These are phyloP conservation scores for Benthosema pterotum DNA, from an alignment of 2,797 vertebrate genomes.

Conservation along the genomic window DNA sequence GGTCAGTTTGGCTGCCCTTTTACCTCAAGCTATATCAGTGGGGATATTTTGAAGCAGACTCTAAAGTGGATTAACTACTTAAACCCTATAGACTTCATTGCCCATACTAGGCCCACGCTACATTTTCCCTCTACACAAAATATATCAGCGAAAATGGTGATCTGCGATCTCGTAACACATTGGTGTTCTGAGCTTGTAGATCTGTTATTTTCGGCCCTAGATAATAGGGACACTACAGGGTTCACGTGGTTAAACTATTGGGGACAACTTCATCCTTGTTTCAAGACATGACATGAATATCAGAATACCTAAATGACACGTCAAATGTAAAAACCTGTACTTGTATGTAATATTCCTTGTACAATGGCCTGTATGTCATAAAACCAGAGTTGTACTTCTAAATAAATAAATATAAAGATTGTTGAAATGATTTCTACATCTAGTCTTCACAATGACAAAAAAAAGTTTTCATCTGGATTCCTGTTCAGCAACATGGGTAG, in stretches of 20 bases:
- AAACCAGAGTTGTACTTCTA: constrained; percentile 69
- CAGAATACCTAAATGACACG: constrained; percentile 41
- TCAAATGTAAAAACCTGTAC: constrained; percentile 65
- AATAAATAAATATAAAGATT: constrained; percentile 67
- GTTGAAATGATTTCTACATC: constrained; percentile 30
- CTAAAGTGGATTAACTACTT: constrained; percentile 16
- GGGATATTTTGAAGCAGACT: constrained; percentile 16
- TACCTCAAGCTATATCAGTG: constrained; percentile 29
- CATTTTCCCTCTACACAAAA: no score
- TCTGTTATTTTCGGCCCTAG: no score
- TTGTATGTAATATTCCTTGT: constrained; percentile 71
- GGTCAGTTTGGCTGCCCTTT: background rate
- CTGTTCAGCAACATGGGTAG: no score
- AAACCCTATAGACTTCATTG: no score
- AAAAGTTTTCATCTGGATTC: no score
- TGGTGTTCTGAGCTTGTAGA: no score
- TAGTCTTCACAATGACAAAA: no score
- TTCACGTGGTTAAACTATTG: constrained; percentile 9
- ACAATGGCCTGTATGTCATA: constrained; percentile 68
- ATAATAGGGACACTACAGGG: no score
- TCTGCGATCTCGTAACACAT: no score
- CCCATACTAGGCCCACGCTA: no score
- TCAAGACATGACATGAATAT: constrained; percentile 41
- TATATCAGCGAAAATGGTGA: no score
- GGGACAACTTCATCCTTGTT: constrained; percentile 28